Evolutionary conservation across 2,888 invertebrate species (phyloP).

Genomic region (Helicoverpa assulta): DNA sequence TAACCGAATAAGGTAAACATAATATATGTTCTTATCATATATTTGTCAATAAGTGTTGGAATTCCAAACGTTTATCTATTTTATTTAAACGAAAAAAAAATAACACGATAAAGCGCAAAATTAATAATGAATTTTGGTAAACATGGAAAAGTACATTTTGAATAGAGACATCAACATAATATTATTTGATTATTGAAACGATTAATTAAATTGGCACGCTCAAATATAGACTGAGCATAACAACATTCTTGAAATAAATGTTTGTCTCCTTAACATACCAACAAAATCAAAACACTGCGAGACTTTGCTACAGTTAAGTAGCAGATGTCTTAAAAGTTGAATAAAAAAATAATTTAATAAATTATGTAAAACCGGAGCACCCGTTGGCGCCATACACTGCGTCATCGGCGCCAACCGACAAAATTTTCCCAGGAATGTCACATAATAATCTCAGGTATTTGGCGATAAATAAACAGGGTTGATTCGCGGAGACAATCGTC

Average conservation of each 20-base stretch:
- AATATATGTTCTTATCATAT: background rate
- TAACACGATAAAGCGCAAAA: background rate
- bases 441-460: slow-evolving; percentile 64
- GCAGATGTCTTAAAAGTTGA: slow-evolving; percentile 34
- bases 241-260: slow-evolving; percentile 28
- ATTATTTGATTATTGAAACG: background rate
- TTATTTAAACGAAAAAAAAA: background rate
- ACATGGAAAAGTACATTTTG: background rate
- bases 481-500: slow-evolving; percentile 68
- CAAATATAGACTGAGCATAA: slow-evolving; percentile 7
- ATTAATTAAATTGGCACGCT: slow-evolving; percentile 1
- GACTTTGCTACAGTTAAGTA: slow-evolving; percentile 44
- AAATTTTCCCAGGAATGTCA: slow-evolving; percentile 73
- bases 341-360: slow-evolving; percentile 57
- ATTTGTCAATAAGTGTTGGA: background rate
- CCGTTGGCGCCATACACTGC: slow-evolving; percentile 57
- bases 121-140: background rate
- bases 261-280: slow-evolving; percentile 14
- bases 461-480: slow-evolving; percentile 70
- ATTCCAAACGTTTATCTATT: background rate
- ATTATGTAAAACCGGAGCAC: slow-evolving; percentile 57
- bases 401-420: slow-evolving; percentile 65
- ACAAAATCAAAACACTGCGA: slow-evolving; percentile 9
- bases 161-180: background rate
- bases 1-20: background rate